phyloP scores from a whole-genome alignment of 2,113 vertebrate genomes.

The Nettapus auritus region DNA sequence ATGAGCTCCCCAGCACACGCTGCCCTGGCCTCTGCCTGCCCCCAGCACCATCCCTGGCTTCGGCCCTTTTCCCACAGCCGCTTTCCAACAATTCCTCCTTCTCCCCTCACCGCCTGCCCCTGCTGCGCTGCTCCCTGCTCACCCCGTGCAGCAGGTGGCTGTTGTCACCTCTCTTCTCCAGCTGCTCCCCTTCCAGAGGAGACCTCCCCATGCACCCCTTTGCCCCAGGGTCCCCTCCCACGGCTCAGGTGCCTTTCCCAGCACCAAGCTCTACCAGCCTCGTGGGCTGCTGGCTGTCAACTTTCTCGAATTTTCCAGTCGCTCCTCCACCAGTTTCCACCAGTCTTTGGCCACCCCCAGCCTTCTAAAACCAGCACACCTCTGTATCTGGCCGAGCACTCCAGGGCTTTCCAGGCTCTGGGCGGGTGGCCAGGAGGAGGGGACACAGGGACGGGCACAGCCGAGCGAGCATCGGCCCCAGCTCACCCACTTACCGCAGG shows the following conservation, averaged over 20 bases:
- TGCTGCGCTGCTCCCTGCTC: neutral
- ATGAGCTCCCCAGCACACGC: rapidly evolving
- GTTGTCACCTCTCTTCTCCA: neutral
- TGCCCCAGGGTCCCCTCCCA: neutral
- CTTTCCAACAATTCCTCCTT: neutral
- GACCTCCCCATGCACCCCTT: neutral
- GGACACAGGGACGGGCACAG: rapidly evolving
- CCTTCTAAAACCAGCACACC: neutral
- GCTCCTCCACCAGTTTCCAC: neutral
- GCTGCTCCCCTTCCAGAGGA: neutral
- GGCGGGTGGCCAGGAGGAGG: neutral
- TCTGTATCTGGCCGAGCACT: neutral
- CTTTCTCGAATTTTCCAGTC: neutral
- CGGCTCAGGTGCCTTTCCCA: neutral
- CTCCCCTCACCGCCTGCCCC: rapidly evolving
- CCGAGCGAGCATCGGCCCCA: neutral
- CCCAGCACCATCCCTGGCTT: neutral
- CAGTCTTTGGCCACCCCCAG: neutral
- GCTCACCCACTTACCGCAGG: neutral
- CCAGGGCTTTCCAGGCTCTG: neutral
- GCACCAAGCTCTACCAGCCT: neutral
- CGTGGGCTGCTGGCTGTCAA: neutral
- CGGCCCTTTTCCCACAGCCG: neutral
- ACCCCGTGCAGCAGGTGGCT: neutral
- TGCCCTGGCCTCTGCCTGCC: neutral